Base-by-base conservation (phyloP, 1,140 invertebrate species). In the Hylaeus anthracinus region DNA sequence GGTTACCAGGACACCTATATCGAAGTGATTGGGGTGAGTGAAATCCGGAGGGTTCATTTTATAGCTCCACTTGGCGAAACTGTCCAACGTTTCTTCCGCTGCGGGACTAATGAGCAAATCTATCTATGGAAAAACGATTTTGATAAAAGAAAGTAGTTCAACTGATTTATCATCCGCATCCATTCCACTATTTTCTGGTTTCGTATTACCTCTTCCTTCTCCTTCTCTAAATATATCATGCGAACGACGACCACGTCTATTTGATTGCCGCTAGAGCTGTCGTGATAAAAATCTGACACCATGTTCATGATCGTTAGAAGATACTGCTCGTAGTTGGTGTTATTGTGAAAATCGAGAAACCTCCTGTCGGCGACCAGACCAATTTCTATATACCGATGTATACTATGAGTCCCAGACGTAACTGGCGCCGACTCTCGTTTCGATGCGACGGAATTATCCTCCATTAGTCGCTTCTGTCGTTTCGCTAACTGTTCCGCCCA, bases 261-360 rank as follows among this genome's bases (percentile, higher is more conserved):
- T 69, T 95, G 94, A 91, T 96, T 96, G 26, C 96, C 96, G 61
- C 95, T 93, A 61, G 93, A 94, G 1, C 92, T 92, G 84, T 96
- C 96, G 81, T 95, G 95, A 89, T 96, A 96, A 84, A 94, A 94
- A 74, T 94, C 94, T 0, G 95, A 93, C 6, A 95, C 96, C 95
- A 96, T 96, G 88, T 96, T 96, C 95, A 96, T 96, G 15, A 97
- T 92, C 2, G 96, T 96, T 39, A 96, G 89, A 8, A 96, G 93
- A 86, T 96, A 96, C 9, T 94, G 94, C 76, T 96, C 95, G 10
- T 95, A 91, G 89, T 96, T 95, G 75, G 94, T 95, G 51, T 86
- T 83, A 72, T 94, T 94, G 87, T 96, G 95, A 88, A 93, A 95
- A 10, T 95, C 93, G 55, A 96, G 92, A 93, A 97, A 96, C 85